phyloP scores from a whole-genome alignment of 2,113 vertebrate species.

The Odocoileus virginianus region DNA sequence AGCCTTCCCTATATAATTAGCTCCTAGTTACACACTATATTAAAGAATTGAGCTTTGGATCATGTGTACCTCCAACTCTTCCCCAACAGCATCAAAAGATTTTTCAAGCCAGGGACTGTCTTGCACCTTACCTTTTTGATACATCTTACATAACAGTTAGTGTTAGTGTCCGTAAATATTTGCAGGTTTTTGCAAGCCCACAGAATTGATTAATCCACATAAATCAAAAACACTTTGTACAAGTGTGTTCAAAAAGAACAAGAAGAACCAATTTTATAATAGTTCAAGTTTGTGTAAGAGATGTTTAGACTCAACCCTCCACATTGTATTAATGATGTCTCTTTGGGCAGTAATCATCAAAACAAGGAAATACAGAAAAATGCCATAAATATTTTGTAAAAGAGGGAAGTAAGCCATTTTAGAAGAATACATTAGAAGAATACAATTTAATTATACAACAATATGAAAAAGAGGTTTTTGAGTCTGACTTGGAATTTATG shows the following conservation, averaged over 20 bases:
- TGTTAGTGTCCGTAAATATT: neutral
- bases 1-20: neutral
- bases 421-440: neutral
- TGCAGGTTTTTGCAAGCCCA: neutral
- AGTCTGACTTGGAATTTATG: conserved; percentile 25
- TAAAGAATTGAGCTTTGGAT: neutral
- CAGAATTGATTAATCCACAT: neutral
- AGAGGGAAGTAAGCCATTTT: neutral
- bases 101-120: neutral
- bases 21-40: neutral
- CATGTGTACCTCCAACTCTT: neutral
- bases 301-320: neutral
- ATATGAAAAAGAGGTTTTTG: neutral
- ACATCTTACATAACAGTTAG: neutral
- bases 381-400: neutral
- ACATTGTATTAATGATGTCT: neutral
- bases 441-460: neutral
- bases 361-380: conserved; percentile 3
- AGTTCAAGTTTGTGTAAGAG: neutral
- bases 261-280: neutral
- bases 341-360: conserved; percentile 15
- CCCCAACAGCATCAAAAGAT: neutral
- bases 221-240: neutral
- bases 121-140: neutral
- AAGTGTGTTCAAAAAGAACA: neutral